These are phyloP conservation scores for Cyclargus thomasi DNA, from an alignment of 1,140 invertebrate genomes.

Conservation along the genomic window DNA sequence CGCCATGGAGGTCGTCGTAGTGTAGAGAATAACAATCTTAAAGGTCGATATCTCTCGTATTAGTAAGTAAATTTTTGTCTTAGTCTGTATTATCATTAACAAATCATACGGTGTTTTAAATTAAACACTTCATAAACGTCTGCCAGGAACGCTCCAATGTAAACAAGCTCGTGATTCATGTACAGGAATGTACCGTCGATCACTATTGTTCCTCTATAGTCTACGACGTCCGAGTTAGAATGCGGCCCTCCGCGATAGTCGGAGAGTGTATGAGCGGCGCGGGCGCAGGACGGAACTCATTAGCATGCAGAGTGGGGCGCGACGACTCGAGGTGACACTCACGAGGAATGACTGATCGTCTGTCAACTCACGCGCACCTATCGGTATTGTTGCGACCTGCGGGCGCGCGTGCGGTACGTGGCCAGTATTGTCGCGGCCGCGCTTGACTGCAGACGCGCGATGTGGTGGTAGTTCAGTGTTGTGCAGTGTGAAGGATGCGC, in stretches of 20 bases:
- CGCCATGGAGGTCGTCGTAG: too few species aligned
- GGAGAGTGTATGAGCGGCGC: slow-evolving; percentile 12
- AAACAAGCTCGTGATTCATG: not conserved
- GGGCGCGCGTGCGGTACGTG: slow-evolving; percentile 27
- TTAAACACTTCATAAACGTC: not conserved
- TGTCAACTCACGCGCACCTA: slow-evolving; percentile 64
- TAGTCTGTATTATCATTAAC: too few species aligned
- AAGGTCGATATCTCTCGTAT: too few species aligned
- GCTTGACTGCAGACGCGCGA: slow-evolving; percentile 61
- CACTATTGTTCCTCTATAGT: not conserved
- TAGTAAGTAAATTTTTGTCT: too few species aligned
- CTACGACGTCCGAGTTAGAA: not conserved
- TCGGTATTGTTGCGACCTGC: slow-evolving; percentile 29
- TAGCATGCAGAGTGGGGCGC: slow-evolving; percentile 34
- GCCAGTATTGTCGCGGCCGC: slow-evolving; percentile 58
- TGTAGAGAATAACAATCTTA: too few species aligned
- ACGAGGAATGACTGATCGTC: slow-evolving; percentile 62
- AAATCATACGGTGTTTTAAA: too few species aligned
- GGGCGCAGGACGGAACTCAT: slow-evolving; percentile 53
- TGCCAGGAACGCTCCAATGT: not conserved
- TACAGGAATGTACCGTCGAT: not conserved
- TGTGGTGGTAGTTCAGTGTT: slow-evolving; percentile 51
- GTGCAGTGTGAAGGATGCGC: slow-evolving; percentile 61
- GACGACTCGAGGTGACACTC: slow-evolving; percentile 48
- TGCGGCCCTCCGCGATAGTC: not conserved